A percentile compares a stretch with the other conserved stretches of the same genome.
Conservation (phyloP, 2,888 invertebrate species). For the Fragum sueziense region DNA sequence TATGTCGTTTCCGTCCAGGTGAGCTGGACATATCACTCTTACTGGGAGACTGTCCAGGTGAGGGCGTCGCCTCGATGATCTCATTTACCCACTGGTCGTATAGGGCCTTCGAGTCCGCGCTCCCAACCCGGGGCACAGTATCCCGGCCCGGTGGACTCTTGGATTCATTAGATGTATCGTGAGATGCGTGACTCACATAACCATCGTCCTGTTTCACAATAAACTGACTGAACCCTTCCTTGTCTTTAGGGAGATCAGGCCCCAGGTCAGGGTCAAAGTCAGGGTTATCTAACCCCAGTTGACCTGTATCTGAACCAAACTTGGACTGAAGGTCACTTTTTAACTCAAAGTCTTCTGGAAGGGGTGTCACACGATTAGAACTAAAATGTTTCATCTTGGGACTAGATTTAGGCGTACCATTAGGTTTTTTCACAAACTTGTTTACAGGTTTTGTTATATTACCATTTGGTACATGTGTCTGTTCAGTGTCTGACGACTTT, state of each 20-base stretch:
- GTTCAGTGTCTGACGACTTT: conserved; percentile 18
- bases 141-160: conserved; percentile 13
- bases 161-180: conserved; percentile 17
- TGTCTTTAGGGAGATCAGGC: conserved; percentile 4
- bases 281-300: conserved; percentile 7
- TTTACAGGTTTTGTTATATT: conserved; percentile 54
- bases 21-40: conserved; percentile 36
- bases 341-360: conserved; percentile 40
- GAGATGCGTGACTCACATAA: conserved; percentile 50
- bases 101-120: conserved; percentile 55
- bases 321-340: conserved; percentile 19
- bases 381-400: conserved; percentile 62
- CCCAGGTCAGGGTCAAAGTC: conserved; percentile 1
- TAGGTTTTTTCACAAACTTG: conserved; percentile 67
- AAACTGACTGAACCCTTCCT: conserved; percentile 21
- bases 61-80: conserved; percentile 46
- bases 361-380: conserved; percentile 47
- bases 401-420: conserved; percentile 67
- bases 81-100: conserved; percentile 62
- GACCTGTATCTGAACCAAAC: conserved; percentile 1
- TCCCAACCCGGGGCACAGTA: conserved; percentile 25
- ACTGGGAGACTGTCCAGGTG: conserved; percentile 39
- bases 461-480: conserved; percentile 60
- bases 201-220: conserved; percentile 46
- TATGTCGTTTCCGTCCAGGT: conserved; percentile 33